Conservation (phyloP, 2,797 vertebrate species). For the Hafferia zeledoni region DNA sequence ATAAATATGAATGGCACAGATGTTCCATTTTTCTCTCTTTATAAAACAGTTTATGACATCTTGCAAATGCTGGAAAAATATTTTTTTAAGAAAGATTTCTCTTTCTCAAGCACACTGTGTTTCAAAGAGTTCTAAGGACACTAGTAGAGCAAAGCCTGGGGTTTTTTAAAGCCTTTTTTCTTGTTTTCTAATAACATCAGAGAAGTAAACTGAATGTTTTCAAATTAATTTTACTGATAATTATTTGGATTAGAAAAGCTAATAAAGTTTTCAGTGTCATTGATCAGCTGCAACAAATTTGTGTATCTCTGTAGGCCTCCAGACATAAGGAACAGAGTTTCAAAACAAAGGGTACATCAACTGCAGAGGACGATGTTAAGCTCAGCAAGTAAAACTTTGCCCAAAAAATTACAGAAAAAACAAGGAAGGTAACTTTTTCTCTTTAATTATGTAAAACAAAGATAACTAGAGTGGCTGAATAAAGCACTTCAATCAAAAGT, state of each 20-base stretch:
- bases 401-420: not conserved
- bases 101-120: not conserved
- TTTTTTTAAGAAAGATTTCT: slow-evolving; percentile 37
- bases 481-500: not conserved
- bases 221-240: not conserved
- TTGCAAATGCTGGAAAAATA: slow-evolving; percentile 40
- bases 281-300: not conserved
- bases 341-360: not conserved
- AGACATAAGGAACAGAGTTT: not conserved
- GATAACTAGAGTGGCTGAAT: not conserved
- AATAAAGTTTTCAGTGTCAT: not conserved
- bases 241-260: slow-evolving; percentile 13
- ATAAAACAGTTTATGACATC: slow-evolving; percentile 61
- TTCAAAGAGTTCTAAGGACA: slow-evolving; percentile 4
- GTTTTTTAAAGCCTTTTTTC: not conserved
- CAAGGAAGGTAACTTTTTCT: not conserved
- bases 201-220: slow-evolving; percentile 1
- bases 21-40: slow-evolving; percentile 34
- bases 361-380: not conserved
- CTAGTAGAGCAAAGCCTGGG: not conserved
- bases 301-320: not conserved
- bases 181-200: not conserved
- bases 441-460: not conserved
- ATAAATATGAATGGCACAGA: slow-evolving; percentile 62
- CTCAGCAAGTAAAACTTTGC: not conserved